Evolutionary conservation across 1,140 invertebrate genomes (phyloP).

Genomic region (Orchesella cincta): DNA sequence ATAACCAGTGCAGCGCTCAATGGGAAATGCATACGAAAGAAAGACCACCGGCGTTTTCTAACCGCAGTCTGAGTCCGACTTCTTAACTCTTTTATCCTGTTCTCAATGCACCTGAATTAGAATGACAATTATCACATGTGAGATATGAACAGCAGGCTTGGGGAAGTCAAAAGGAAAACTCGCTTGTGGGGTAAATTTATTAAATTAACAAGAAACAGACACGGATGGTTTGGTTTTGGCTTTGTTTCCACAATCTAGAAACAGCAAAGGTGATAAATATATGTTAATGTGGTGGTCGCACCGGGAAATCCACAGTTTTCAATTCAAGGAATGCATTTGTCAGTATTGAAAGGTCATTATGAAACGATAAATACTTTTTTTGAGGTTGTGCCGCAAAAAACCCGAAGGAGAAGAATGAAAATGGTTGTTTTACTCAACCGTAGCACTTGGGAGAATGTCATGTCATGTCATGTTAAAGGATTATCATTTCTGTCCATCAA

Average conservation of each 20-base stretch:
- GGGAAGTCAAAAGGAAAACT: too few species aligned
- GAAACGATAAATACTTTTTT: constrained; percentile 3
- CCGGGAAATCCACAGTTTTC: too few species aligned
- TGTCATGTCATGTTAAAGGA: constrained; percentile 18
- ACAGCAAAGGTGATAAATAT: too few species aligned
- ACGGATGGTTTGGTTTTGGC: too few species aligned
- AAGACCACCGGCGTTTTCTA: constrained; percentile 9
- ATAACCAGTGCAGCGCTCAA: not conserved
- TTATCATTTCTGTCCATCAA: constrained; percentile 25
- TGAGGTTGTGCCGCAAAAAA: not conserved
- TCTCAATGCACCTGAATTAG: not conserved
- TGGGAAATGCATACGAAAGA: constrained; percentile 6
- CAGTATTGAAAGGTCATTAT: constrained; percentile 17
- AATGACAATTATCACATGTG: constrained; percentile 20
- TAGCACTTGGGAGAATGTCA: not conserved
- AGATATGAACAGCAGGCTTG: not conserved
- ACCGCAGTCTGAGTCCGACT: not conserved
- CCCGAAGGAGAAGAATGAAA: too few species aligned
- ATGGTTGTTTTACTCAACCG: too few species aligned
- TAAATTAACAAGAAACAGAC: too few species aligned
- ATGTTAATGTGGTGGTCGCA: too few species aligned
- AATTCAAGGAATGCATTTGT: too few species aligned
- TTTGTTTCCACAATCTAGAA: too few species aligned
- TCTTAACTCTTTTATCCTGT: constrained; percentile 6
- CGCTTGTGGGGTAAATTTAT: too few species aligned